A percentile compares a stretch with the other conserved stretches of the same genome.
Conservation (phyloP, 2,888 invertebrate species). For the Cheilosia vulpina region DNA sequence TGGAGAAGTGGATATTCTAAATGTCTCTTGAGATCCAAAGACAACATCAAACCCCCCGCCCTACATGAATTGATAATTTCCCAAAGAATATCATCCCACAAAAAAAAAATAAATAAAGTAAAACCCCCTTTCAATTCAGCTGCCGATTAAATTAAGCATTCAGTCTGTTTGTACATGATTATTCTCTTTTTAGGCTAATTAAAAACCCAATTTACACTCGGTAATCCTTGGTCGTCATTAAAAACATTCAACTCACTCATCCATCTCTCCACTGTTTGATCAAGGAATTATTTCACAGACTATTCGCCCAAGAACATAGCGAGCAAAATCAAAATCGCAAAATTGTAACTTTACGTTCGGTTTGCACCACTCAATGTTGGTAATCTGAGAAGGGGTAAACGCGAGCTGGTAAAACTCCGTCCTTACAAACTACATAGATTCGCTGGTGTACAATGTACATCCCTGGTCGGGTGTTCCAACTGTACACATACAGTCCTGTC, state of each 20-base stretch:
- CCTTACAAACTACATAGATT: conserved; percentile 40
- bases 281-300: conserved; percentile 65
- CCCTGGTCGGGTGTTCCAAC: conserved; percentile 19
- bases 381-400: background rate
- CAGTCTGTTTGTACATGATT: conserved; percentile 66
- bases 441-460: conserved; percentile 21
- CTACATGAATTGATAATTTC: background rate
- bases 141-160: conserved; percentile 63
- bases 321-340: conserved; percentile 63
- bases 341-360: conserved; percentile 62
- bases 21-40: background rate
- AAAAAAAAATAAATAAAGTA: background rate
- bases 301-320: conserved; percentile 24
- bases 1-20: no score
- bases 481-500: conserved; percentile 40
- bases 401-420: conserved; percentile 29
- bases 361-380: conserved; percentile 1
- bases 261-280: conserved; percentile 62
- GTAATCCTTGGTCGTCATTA: conserved; percentile 71
- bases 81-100: background rate
- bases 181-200: conserved; percentile 70
- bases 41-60: background rate
- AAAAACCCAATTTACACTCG: conserved; percentile 72
- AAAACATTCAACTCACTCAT: conserved; percentile 64
- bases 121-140: conserved; percentile 7